These are phyloP conservation scores for Naja naja DNA, from an alignment of 2,113 vertebrate species.

Conservation along the genomic window DNA sequence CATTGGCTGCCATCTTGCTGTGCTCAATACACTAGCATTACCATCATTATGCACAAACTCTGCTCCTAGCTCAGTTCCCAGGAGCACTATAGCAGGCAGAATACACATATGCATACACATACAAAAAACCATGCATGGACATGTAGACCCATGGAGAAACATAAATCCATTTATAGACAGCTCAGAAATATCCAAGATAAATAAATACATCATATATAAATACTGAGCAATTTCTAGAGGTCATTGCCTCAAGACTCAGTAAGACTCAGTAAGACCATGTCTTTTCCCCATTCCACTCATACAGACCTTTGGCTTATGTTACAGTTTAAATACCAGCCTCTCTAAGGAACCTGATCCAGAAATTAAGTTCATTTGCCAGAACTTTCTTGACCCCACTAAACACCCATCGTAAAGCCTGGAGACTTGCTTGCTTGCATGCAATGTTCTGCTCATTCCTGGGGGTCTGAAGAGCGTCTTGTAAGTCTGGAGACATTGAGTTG, in stretches of 20 bases:
- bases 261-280: neutral
- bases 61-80: neutral
- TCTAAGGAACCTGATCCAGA: neutral
- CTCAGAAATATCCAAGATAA: neutral
- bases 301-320: conserved; percentile 4
- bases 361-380: neutral
- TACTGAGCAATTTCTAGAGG: neutral
- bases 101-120: neutral
- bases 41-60: neutral
- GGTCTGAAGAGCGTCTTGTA: neutral
- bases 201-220: neutral
- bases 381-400: neutral
- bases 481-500: neutral
- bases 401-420: neutral
- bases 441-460: neutral
- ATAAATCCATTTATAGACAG: neutral
- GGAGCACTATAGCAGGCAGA: neutral
- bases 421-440: neutral
- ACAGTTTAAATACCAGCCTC: conserved; percentile 4
- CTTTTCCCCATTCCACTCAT: no score
- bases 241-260: neutral
- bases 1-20: neutral
- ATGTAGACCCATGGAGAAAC: neutral
- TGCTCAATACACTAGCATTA: neutral
- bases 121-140: neutral